phyloP scores from a whole-genome alignment of 1,140 invertebrate species.

The Hyles vespertilio region DNA sequence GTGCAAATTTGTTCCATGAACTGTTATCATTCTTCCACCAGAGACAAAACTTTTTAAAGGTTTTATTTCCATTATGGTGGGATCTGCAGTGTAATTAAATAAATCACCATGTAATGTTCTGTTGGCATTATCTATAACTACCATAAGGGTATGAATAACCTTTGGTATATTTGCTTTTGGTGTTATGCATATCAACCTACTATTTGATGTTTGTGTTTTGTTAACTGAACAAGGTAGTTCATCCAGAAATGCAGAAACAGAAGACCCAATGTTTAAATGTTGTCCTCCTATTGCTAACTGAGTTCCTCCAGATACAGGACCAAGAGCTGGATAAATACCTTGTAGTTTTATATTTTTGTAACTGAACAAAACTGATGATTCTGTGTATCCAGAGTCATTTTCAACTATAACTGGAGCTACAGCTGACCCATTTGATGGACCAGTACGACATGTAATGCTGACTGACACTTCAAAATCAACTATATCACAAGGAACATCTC shows the following conservation, averaged over 20 bases:
- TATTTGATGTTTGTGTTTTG: constrained; percentile 91
- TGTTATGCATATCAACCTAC: constrained; percentile 90
- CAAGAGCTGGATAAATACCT: constrained; percentile 88
- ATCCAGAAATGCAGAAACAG: constrained; percentile 91
- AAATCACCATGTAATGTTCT: constrained; percentile 90
- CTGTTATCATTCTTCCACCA: constrained; percentile 94
- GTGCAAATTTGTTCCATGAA: constrained; percentile 93
- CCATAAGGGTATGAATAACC: constrained; percentile 69
- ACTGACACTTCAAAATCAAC: constrained; percentile 95
- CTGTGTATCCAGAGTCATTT: constrained; percentile 91
- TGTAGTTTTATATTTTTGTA: constrained; percentile 91
- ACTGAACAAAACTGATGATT: constrained; percentile 91
- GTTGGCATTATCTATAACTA: constrained; percentile 77
- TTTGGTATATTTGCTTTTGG: constrained; percentile 76
- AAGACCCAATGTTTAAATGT: constrained; percentile 95
- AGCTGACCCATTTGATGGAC: constrained; percentile 84
- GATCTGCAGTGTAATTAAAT: constrained; percentile 94
- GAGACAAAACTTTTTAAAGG: constrained; percentile 91
- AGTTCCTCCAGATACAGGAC: constrained; percentile 96
- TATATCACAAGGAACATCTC: constrained; percentile 90
- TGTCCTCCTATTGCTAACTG: constrained; percentile 92
- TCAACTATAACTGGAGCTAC: constrained; percentile 90
- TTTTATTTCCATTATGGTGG: constrained; percentile 95
- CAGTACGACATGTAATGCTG: constrained; percentile 91
- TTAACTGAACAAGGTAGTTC: constrained; percentile 93